Percentiles rank a stretch among this genome's conserved stretches.
These are phyloP conservation scores for Watersipora subatra DNA, from an alignment of 1,140 invertebrate genomes.

Conservation along the genomic window DNA sequence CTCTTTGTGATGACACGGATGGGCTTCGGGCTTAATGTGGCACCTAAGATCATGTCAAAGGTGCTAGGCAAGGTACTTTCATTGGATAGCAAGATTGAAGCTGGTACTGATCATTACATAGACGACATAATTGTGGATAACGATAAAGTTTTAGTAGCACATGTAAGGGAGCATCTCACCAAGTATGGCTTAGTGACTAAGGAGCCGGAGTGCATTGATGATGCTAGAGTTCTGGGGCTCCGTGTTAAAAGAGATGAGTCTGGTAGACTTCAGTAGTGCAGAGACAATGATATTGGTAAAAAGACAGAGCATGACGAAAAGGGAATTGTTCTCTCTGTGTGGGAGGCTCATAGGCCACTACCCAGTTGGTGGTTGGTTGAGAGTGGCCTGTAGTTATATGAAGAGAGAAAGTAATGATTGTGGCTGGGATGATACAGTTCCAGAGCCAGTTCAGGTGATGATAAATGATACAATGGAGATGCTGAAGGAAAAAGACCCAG, in stretches of 20 bases:
- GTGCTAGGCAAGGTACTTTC: constrained; percentile 1
- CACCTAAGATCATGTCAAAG: constrained; percentile 1
- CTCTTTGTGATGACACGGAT: not conserved
- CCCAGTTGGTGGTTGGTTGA: constrained; percentile 1
- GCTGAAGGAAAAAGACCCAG: not conserved
- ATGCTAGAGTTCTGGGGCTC: constrained; percentile 1
- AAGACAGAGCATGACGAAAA: not conserved
- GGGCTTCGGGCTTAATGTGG: constrained; percentile 1
- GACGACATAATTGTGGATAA: constrained; percentile 3
- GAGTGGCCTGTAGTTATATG: not conserved
- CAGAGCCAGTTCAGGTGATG: not conserved
- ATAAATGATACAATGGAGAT: not conserved
- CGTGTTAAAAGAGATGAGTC: not conserved
- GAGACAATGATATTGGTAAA: not conserved
- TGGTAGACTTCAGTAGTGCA: not conserved
- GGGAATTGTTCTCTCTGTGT: not conserved
- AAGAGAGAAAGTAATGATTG: not conserved
- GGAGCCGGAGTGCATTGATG: not conserved
- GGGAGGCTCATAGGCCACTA: not conserved
- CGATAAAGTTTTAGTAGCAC: not conserved
- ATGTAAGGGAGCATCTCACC: not conserved
- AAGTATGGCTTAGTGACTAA: not conserved
- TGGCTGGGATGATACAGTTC: not conserved
- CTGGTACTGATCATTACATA: not conserved
- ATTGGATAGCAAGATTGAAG: not conserved